Evolutionary conservation across 1,140 invertebrate genomes (phyloP).

Genomic region (Ruditapes philippinarum): DNA sequence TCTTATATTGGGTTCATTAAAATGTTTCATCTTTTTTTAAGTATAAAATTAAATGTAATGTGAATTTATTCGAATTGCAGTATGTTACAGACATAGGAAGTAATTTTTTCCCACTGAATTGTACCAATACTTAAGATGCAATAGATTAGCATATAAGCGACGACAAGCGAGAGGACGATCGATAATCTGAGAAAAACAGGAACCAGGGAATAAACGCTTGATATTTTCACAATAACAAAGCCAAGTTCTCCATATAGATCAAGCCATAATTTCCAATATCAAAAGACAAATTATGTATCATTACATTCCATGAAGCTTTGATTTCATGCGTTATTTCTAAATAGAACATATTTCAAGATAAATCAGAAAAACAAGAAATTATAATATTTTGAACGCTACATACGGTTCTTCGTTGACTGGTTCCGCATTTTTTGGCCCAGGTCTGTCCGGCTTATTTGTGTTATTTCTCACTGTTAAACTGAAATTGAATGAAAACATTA

Average conservation of each 20-base stretch:
- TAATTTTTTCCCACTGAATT: too few species aligned
- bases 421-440: constrained; percentile 40
- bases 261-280: background rate
- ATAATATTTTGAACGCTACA: constrained; percentile 15
- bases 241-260: background rate
- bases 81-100: too few species aligned
- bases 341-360: too few species aligned
- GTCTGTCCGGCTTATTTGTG: constrained; percentile 47
- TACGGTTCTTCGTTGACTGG: constrained; percentile 65
- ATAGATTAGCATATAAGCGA: background rate
- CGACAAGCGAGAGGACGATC: constrained; percentile 22
- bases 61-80: too few species aligned
- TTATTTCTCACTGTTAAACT: constrained; percentile 66
- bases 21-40: too few species aligned
- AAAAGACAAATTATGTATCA: background rate
- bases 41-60: too few species aligned
- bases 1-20: too few species aligned
- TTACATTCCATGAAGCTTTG: background rate
- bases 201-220: background rate
- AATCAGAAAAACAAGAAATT: too few species aligned
- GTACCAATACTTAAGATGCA: background rate
- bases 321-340: too few species aligned
- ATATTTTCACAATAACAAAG: background rate
- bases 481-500: constrained; percentile 61
- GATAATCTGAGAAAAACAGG: constrained; percentile 2